Conservation (phyloP, 2,797 vertebrate genomes). For the Phrynocephalus forsythii region DNA sequence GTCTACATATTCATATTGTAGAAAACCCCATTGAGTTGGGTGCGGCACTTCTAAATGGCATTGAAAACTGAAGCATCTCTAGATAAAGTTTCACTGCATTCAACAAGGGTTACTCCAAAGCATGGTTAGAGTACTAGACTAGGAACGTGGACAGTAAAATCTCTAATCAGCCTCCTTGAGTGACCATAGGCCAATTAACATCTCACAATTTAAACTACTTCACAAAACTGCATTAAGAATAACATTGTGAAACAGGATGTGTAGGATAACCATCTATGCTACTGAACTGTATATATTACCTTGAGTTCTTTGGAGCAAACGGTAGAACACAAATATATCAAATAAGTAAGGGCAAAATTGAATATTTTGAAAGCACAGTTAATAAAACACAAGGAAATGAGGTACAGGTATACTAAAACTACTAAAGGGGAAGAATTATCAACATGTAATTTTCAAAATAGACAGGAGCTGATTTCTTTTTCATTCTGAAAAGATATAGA, state of each 20-base stretch:
- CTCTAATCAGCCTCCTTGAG: background rate
- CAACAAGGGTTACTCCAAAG: too few species aligned
- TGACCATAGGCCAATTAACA: background rate
- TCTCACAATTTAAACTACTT: background rate
- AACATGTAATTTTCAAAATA: background rate
- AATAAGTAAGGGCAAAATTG: background rate
- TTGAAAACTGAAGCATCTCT: too few species aligned
- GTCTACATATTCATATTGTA: too few species aligned
- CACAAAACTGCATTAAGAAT: background rate
- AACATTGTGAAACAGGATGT: too few species aligned
- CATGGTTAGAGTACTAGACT: too few species aligned
- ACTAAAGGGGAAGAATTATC: background rate
- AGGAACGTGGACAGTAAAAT: background rate
- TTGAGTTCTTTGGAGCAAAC: background rate
- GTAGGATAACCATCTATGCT: background rate
- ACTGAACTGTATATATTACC: background rate
- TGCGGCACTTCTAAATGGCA: too few species aligned
- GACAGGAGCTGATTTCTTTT: background rate
- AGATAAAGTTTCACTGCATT: too few species aligned
- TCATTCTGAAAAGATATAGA: background rate
- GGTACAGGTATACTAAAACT: background rate
- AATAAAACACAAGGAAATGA: background rate
- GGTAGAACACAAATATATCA: background rate
- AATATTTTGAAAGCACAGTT: background rate
- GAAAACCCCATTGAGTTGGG: too few species aligned